These are phyloP conservation scores for Nebria brevicollis DNA, from an alignment of 2,888 invertebrate genomes.

Conservation along the genomic window DNA sequence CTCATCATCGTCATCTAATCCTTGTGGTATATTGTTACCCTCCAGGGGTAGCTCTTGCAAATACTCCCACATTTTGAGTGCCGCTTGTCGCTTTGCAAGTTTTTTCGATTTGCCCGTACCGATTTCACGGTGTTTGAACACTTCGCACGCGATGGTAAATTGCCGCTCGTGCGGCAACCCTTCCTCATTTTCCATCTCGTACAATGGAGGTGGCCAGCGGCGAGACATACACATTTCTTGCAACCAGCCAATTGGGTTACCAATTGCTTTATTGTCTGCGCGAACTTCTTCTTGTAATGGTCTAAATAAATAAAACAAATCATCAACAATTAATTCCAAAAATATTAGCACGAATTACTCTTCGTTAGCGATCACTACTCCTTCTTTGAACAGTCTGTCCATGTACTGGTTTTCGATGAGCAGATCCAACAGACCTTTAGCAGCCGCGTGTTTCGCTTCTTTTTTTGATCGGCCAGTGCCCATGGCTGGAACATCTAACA, in stretches of 20 bases:
- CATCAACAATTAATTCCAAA: neutral
- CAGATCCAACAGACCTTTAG: conserved; percentile 88
- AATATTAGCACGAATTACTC: conserved; percentile 48
- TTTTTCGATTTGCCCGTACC: conserved; percentile 96
- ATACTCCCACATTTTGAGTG: conserved; percentile 91
- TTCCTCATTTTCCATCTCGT: conserved; percentile 88
- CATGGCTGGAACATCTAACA: conserved; percentile 69
- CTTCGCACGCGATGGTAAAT: conserved; percentile 91
- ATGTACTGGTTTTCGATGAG: conserved; percentile 72
- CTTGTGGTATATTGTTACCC: conserved; percentile 67
- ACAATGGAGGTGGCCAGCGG: conserved; percentile 94
- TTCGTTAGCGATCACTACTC: conserved; percentile 53
- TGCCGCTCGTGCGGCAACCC: conserved; percentile 93
- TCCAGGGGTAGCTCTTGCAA: conserved; percentile 82
- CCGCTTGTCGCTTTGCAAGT: conserved; percentile 94
- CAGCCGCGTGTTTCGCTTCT: conserved; percentile 96
- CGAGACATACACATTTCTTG: conserved; percentile 97
- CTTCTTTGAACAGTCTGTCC: conserved; percentile 55
- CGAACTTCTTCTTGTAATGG: conserved; percentile 61
- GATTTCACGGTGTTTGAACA: conserved; percentile 84
- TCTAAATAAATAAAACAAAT: conserved; percentile 60
- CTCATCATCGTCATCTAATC: conserved; percentile 78
- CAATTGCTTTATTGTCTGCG: conserved; percentile 83
- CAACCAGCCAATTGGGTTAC: conserved; percentile 95
- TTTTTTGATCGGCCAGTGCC: conserved; percentile 96